A percentile compares a stretch with the other conserved stretches of the same genome.
Conservation (phyloP, 1,140 invertebrate genomes). For the Heliconius hermathena region DNA sequence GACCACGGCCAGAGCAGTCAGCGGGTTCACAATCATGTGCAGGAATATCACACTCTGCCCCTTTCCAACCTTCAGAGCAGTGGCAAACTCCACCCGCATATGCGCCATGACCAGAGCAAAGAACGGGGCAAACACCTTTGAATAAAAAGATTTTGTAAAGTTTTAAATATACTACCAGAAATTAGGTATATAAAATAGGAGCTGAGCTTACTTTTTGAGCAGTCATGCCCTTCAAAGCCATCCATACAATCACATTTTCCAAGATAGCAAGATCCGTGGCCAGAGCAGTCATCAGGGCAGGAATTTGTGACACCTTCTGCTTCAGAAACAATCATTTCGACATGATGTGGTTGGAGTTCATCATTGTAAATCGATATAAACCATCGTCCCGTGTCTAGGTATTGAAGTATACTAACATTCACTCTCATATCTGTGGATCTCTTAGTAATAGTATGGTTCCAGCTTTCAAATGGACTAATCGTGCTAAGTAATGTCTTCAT, state of each 20-base stretch:
- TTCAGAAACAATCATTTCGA: conserved; percentile 90
- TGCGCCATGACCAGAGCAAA: conserved; percentile 97
- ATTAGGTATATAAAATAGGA: neutral
- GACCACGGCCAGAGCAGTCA: conserved; percentile 95
- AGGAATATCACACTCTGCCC: conserved; percentile 96
- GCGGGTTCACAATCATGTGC: conserved; percentile 95
- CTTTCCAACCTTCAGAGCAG: conserved; percentile 98
- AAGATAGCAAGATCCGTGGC: conserved; percentile 96
- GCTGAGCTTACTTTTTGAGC: conserved; percentile 91
- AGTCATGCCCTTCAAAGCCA: conserved; percentile 95
- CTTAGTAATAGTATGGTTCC: conserved; percentile 83
- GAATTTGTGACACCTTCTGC: conserved; percentile 93
- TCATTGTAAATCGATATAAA: conserved; percentile 98
- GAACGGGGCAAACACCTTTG: conserved; percentile 96
- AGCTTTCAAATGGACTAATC: conserved; percentile 81
- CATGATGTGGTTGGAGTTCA: conserved; percentile 90
- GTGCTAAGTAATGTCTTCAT: conserved; percentile 71
- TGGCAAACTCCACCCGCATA: conserved; percentile 97
- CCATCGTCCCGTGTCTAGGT: conserved; percentile 96
- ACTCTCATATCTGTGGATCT: conserved; percentile 86
- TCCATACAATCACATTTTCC: conserved; percentile 98
- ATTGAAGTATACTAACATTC: conserved; percentile 92
- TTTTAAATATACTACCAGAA: conserved; percentile 35
- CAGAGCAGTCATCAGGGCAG: conserved; percentile 97
- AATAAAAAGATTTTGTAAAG: conserved; percentile 39